A percentile compares a stretch with the other conserved stretches of the same genome.
Evolutionary conservation across 2,797 vertebrate species (phyloP).

Genomic region (Falco berigora): DNA sequence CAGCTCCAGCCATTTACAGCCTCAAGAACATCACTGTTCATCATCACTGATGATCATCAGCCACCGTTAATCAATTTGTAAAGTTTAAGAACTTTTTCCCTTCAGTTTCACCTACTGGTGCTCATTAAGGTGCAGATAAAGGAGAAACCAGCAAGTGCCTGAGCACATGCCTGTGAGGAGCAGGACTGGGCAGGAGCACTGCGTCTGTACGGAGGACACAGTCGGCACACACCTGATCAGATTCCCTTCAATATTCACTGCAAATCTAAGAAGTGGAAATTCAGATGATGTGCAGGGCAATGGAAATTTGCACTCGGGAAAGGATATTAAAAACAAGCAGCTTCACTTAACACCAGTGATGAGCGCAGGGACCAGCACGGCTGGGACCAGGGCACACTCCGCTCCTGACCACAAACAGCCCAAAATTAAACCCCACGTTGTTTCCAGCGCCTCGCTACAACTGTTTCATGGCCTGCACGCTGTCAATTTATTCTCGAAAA

Average conservation of each 20-base stretch:
- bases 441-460: neutral
- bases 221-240: neutral
- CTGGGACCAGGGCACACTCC: accelerated
- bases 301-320: neutral
- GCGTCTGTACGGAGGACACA: neutral
- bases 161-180: neutral
- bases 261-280: neutral
- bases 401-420: neutral
- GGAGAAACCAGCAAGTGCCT: accelerated
- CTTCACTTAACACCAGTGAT: neutral
- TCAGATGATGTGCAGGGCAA: neutral
- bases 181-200: neutral
- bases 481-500: neutral
- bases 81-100: neutral
- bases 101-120: neutral
- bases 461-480: accelerated
- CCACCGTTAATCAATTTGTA: neutral
- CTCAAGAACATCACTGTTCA: neutral
- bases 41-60: neutral
- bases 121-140: neutral
- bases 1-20: neutral
- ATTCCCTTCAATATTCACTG: neutral
- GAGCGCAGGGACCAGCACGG: neutral
- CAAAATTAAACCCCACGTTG: accelerated
- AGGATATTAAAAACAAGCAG: neutral